Percentiles rank a stretch among this genome's conserved stretches.
phyloP scores from a whole-genome alignment of 2,113 vertebrate species.

The Engraulis encrasicolus region DNA sequence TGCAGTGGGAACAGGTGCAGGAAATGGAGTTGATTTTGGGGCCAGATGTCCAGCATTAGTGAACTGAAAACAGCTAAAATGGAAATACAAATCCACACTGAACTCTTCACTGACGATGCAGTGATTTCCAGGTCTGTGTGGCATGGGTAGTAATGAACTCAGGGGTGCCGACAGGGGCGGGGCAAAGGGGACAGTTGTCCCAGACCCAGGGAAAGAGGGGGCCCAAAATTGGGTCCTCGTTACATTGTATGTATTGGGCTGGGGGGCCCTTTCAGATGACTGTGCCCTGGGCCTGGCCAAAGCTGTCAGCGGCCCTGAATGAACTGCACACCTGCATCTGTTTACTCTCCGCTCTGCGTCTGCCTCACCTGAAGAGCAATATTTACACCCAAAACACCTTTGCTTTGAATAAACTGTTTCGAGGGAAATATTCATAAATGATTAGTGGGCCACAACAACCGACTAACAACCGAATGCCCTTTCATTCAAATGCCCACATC shows the following conservation, averaged over 20 bases:
- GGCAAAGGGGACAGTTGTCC: no score
- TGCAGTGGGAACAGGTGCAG: background rate
- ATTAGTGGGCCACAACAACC: background rate
- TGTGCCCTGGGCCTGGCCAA: no score
- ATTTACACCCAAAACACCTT: background rate
- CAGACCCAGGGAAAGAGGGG: no score
- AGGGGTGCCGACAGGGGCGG: no score
- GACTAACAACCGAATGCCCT: background rate
- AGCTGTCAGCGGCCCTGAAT: no score
- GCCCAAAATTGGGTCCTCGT: no score
- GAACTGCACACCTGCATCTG: background rate
- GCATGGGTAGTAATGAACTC: background rate
- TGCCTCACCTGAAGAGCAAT: background rate
- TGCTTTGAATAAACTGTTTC: background rate
- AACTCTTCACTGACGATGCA: background rate
- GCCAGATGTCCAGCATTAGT: constrained; percentile 13
- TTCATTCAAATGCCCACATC: background rate
- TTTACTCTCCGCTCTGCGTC: background rate
- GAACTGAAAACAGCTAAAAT: background rate
- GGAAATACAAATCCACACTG: background rate
- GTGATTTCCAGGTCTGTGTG: background rate
- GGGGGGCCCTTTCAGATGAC: no score
- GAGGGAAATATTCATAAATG: background rate
- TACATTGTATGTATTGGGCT: no score
- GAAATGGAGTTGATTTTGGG: background rate